A percentile compares a stretch with the other conserved stretches of the same genome.
phyloP scores from a whole-genome alignment of 1,140 invertebrate species.

The Marisa cornuarietis region DNA sequence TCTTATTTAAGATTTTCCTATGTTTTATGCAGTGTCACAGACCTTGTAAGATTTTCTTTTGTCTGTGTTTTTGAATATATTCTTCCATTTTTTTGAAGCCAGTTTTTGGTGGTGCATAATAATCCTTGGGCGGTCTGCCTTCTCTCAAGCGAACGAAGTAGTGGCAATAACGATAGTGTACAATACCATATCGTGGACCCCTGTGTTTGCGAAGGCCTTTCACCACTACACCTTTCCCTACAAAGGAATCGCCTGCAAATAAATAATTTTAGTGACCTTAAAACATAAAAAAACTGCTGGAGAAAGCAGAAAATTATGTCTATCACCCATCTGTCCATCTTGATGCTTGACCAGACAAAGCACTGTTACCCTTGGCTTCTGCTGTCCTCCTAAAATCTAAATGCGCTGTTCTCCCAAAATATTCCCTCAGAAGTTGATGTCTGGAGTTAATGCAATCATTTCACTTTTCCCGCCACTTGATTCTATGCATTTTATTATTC shows the following conservation, averaged over 20 bases:
- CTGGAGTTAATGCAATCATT: no score
- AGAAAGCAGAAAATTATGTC: no score
- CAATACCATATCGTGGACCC: slow-evolving; percentile 73
- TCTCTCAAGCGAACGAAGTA: slow-evolving; percentile 93
- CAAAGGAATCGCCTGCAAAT: slow-evolving; percentile 50
- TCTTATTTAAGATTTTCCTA: no score
- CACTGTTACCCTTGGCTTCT: no score
- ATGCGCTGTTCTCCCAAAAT: no score
- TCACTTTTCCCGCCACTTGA: no score
- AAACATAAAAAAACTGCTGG: no score
- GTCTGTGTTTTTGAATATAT: slow-evolving; percentile 46
- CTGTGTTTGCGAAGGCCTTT: slow-evolving; percentile 88
- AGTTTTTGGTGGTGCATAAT: slow-evolving; percentile 72
- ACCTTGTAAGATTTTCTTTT: slow-evolving; percentile 38
- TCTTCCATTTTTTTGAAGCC: slow-evolving; percentile 65
- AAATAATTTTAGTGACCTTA: slow-evolving; percentile 11
- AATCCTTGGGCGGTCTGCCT: slow-evolving; percentile 87
- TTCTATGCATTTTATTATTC: not conserved
- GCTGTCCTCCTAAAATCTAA: no score
- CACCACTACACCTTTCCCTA: slow-evolving; percentile 67
- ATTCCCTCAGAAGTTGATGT: no score
- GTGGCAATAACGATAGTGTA: slow-evolving; percentile 84
- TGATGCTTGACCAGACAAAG: no score
- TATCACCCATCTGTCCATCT: no score
- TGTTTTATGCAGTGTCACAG: slow-evolving; percentile 28